A percentile compares a stretch with the other conserved stretches of the same genome.
Conservation (phyloP, 2,888 invertebrate species). For the Harpalus rubripes region DNA sequence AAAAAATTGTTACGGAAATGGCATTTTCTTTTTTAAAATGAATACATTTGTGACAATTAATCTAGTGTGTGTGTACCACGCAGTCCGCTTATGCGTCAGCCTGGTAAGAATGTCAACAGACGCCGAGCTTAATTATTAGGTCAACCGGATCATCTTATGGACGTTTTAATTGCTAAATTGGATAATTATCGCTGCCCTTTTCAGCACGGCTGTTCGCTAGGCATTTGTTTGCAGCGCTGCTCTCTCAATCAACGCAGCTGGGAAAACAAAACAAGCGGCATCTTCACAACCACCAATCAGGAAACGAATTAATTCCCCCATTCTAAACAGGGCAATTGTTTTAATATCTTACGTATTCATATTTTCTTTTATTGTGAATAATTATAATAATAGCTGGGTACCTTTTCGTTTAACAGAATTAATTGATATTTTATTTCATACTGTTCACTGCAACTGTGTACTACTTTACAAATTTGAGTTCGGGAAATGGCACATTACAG, state of each 20-base stretch:
- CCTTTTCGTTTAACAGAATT: too few species aligned
- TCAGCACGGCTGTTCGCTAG: slow-evolving; percentile 25
- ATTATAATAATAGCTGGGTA: too few species aligned
- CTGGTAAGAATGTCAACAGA: slow-evolving; percentile 36
- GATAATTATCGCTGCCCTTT: slow-evolving; percentile 65
- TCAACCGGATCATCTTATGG: slow-evolving; percentile 65
- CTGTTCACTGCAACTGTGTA: too few species aligned
- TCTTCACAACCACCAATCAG: slow-evolving; percentile 25
- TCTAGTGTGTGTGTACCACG: slow-evolving; percentile 6
- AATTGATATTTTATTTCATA: too few species aligned
- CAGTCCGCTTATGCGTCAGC: slow-evolving; percentile 48
- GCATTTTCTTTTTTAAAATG: too few species aligned
- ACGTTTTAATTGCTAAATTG: slow-evolving; percentile 63
- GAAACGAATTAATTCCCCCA: background rate
- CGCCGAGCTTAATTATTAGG: slow-evolving; percentile 56
- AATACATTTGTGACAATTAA: too few species aligned
- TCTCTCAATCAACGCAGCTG: slow-evolving; percentile 39
- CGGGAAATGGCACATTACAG: too few species aligned
- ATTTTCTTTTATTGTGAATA: background rate
- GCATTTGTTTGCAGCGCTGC: slow-evolving; percentile 21
- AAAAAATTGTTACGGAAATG: too few species aligned
- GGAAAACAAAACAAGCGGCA: slow-evolving; percentile 47
- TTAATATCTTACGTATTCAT: background rate
- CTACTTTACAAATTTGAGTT: too few species aligned
- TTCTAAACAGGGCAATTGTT: background rate